A percentile compares a stretch with the other conserved stretches of the same genome.
Evolutionary conservation across 2,888 invertebrate genomes (phyloP).

Genomic region (Aphrophora alni): DNA sequence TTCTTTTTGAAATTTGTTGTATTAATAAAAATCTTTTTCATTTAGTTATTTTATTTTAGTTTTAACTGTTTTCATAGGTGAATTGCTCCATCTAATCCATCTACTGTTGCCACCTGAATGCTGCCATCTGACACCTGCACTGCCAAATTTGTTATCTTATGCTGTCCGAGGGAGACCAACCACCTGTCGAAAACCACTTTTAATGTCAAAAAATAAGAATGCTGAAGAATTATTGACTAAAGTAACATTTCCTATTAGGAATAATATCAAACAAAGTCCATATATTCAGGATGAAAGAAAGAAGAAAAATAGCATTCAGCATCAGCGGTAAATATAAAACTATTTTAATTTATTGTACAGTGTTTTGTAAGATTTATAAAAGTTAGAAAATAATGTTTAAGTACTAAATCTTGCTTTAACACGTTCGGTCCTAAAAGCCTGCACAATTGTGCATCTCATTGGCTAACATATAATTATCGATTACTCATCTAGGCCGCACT

Average conservation of each 20-base stretch:
- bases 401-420: too few relatives aligned
- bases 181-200: conserved; percentile 18
- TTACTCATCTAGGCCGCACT: too few relatives aligned
- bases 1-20: too few relatives aligned
- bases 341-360: too few relatives aligned
- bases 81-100: conserved; percentile 86
- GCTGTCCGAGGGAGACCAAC: conserved; percentile 56
- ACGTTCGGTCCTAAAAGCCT: too few relatives aligned
- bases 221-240: background rate
- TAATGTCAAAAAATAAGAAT: background rate
- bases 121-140: conserved; percentile 80
- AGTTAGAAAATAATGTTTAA: too few relatives aligned
- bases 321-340: background rate
- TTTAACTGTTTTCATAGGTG: conserved; percentile 71
- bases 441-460: too few relatives aligned
- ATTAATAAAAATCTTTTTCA: too few relatives aligned
- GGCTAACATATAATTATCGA: too few relatives aligned
- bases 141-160: conserved; percentile 81
- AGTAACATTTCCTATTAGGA: background rate
- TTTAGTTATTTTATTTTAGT: too few relatives aligned
- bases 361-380: too few relatives aligned
- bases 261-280: background rate
- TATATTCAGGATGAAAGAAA: background rate
- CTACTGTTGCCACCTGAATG: conserved; percentile 86
- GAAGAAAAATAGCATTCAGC: background rate